Evolutionary conservation across 2,113 vertebrate species (phyloP).

Genomic region (Hemibagrus wyckioides): DNA sequence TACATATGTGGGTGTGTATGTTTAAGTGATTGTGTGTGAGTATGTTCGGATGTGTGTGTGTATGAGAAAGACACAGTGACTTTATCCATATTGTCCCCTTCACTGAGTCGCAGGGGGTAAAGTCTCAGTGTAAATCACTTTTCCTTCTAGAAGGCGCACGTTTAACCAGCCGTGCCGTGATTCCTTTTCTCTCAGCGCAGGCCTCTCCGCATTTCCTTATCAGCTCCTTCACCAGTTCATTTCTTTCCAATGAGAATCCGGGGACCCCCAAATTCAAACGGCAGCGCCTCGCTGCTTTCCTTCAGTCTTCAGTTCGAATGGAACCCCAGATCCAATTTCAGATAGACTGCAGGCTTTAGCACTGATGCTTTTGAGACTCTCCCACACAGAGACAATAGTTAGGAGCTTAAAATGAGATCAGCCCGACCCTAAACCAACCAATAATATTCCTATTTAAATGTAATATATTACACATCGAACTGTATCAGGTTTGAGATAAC

Average conservation of each 20-base stretch:
- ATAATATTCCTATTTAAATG: slow-evolving; percentile 54
- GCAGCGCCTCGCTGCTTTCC: slow-evolving; percentile 83
- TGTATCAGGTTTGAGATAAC: slow-evolving; percentile 44
- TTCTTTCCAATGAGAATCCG: slow-evolving; percentile 90
- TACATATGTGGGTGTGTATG: neutral
- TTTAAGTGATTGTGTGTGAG: slow-evolving; percentile 23
- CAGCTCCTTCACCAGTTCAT: slow-evolving; percentile 96
- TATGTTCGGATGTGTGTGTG: slow-evolving; percentile 17
- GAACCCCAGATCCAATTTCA: slow-evolving; percentile 99
- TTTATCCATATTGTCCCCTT: slow-evolving; percentile 75
- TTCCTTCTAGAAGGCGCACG: slow-evolving; percentile 84
- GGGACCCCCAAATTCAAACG: slow-evolving; percentile 94
- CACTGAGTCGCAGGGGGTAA: slow-evolving; percentile 87
- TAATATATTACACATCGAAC: slow-evolving; percentile 52
- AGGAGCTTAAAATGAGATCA: slow-evolving; percentile 66
- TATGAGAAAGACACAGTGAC: slow-evolving; percentile 21
- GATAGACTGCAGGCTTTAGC: slow-evolving; percentile 84
- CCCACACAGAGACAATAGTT: slow-evolving; percentile 65
- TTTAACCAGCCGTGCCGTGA: slow-evolving; percentile 85
- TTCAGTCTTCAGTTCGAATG: slow-evolving; percentile 82
- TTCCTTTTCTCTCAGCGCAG: slow-evolving; percentile 85
- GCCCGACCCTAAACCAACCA: slow-evolving; percentile 45
- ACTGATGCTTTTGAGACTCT: slow-evolving; percentile 80
- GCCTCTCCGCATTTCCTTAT: slow-evolving; percentile 82
- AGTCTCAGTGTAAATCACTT: slow-evolving; percentile 92